Base-by-base conservation (phyloP, 2,113 vertebrate species). In the Willisornis vidua region DNA sequence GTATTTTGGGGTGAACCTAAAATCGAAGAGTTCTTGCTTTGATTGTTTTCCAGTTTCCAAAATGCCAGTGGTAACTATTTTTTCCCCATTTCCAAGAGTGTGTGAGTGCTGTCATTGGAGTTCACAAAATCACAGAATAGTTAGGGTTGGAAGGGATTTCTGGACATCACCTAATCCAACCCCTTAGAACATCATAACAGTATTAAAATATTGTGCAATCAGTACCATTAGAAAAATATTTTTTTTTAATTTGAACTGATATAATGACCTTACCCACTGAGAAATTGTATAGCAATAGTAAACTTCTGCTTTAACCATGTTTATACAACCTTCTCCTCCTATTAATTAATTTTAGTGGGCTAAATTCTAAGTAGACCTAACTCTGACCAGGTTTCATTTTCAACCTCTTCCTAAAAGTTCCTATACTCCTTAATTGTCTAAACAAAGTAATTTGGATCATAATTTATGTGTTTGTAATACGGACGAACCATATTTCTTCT, bases 141-240 rank as follows among this genome's bases (percentile, higher is more conserved):
- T 57, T 28, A 57, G 35, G 4, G 6, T 51, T 71, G 65, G 43
- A 71, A 71, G 7, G 31, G 26, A 49, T 31, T 18, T 57, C 49
- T 43, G 25, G 18, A 49, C 31, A 24, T 33, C 25, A 63, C 12
- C 20, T 19, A 24, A 18, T 24, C 25, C 26, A 63, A 19, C 31
- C 18, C 9, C 14, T 19, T 77, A 28, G 26, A 51, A 51, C 63
- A 73, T 92, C 76, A 82, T 71, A 80, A 86, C 46, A 62, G 61
- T 63, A 45, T 59, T 90, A 91, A 95, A 85, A 45, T 89, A 91
- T 82, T 84, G 92, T 31, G 22, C 66, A 91, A 82, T 83, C 76
- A 74, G 23, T 65, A 48, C 14, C 10, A 43, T 46, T 12, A 90
- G 43, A 29, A 93, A 72, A 63, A 68, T 18, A 41, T 10, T 59